Evolutionary conservation across 2,797 vertebrate genomes (phyloP), one percentile per base, ranked within the genome.

Genomic region (Lagocephalus sceleratus): DNA sequence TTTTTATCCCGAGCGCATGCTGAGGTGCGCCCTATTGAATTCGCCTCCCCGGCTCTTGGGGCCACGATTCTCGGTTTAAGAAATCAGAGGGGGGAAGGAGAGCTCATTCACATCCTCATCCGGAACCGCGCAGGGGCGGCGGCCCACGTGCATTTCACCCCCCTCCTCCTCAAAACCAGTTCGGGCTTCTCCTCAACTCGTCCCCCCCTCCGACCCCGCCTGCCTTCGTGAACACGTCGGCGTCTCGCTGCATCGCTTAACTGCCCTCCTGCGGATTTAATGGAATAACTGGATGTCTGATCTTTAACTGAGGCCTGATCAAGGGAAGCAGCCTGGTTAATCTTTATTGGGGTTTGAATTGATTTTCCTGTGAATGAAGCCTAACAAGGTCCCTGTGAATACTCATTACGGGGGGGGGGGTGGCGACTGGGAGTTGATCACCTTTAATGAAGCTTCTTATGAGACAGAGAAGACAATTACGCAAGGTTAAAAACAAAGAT

Each of bases 331-430:
- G 56, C 54, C 61, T 50, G 26, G 65, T 65, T 81, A 78, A 84
- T 89, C 75, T 78, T 49, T 63, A 79, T 60, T 74, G 29, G 8
- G 49, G 61, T 60, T 46, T 61, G 82, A 78, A 85, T 87, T 84
- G 76, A 82, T 85, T 86, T 29, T 79, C 60, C 64, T 79, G 57
- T 73, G 83, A 66, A 60, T 44, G n/a, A 60, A 60, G 54, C 50
- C 58, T 85, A 85, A 87, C 81, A 79, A 69, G 73, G 74, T 81
- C 78, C 84, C 68, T 53, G 81, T 83, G 84, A 85, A 74, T 66
- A 75, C 64, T 82, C 68, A 76, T 84, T 85, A 79, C 42, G 57
- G 21, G 51, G 64, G 68, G 39, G 6, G 26, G 26, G 3, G 26
- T 6, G 26, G 29, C 8, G 29, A 53, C 69, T 68, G 76, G 67